Conservation (phyloP, 2,888 invertebrate genomes). For the Meiosimyza platycephala region DNA sequence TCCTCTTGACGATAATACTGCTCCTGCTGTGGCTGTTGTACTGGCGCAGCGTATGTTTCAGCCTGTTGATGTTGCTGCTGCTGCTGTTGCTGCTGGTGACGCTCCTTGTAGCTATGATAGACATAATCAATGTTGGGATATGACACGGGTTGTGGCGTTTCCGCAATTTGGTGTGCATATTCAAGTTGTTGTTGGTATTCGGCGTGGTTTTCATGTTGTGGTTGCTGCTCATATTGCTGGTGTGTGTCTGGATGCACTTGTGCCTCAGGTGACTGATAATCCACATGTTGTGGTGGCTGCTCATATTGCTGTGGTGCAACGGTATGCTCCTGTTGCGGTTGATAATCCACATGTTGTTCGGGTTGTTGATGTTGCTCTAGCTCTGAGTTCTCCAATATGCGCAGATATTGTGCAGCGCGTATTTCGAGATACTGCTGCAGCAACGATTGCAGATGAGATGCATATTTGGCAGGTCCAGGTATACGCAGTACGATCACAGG, state of each 20-base stretch:
- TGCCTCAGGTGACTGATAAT: conserved; percentile 21
- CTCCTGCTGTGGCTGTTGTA: conserved; percentile 11
- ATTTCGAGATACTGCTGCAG: conserved; percentile 66
- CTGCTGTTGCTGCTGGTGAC: conserved; percentile 50
- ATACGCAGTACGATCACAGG: conserved; percentile 66
- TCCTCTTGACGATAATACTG: conserved; percentile 43
- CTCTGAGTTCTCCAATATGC: conserved; percentile 62
- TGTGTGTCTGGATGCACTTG: conserved; percentile 20
- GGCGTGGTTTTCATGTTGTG: too few species aligned
- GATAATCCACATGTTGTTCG: conserved; percentile 43
- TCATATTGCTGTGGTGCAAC: conserved; percentile 35
- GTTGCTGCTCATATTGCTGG: conserved; percentile 32
- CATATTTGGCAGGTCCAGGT: conserved; percentile 66
- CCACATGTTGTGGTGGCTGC: conserved; percentile 40
- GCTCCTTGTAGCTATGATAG: conserved; percentile 60
- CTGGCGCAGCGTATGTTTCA: conserved; percentile 19
- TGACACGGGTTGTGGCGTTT: conserved; percentile 50
- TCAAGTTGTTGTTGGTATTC: conserved; percentile 51
- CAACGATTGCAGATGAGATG: conserved; percentile 63
- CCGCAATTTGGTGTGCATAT: conserved; percentile 52
- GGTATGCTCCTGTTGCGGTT: conserved; percentile 38
- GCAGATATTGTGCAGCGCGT: conserved; percentile 64
- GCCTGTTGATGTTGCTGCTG: conserved; percentile 44
- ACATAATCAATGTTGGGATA: conserved; percentile 61
- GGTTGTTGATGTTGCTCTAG: conserved; percentile 50